Conservation (phyloP, 2,888 invertebrate genomes). For the Spilosoma lubricipeda region DNA sequence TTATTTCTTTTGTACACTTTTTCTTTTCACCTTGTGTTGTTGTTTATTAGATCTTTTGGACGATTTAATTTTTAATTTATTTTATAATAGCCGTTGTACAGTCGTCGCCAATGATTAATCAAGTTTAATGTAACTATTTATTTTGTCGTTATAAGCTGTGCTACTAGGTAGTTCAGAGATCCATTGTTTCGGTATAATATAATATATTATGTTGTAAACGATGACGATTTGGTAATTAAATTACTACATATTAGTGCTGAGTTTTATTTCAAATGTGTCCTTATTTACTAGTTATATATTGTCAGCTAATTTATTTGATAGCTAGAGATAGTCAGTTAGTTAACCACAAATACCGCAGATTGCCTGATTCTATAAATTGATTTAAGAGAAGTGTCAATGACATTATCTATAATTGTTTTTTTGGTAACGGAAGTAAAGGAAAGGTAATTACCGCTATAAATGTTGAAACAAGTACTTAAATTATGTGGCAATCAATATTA, state of each 20-base stretch:
- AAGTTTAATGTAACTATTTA: background rate
- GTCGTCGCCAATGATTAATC: background rate
- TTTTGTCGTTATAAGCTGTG: slow-evolving; percentile 14
- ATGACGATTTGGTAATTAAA: slow-evolving; percentile 34
- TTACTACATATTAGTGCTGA: slow-evolving; percentile 9
- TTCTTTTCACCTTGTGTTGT: background rate
- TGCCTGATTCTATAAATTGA: no score
- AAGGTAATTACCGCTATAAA: no score
- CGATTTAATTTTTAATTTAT: background rate
- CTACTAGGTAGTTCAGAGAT: slow-evolving; percentile 14
- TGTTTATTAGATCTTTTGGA: background rate
- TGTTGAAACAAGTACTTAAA: no score
- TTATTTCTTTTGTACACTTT: background rate
- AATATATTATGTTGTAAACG: slow-evolving; percentile 40
- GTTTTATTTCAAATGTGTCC: slow-evolving; percentile 1
- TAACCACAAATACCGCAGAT: no score
- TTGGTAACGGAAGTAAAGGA: no score
- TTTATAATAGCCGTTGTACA: background rate
- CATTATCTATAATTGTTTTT: no score
- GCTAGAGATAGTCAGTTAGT: no score
- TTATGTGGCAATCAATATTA: no score
- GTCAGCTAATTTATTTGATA: no score
- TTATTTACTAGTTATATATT: background rate
- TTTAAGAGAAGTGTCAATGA: no score
- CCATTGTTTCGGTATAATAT: slow-evolving; percentile 17